Base-by-base conservation (phyloP, 1,140 invertebrate species). In the Acromyrmex echinatior region DNA sequence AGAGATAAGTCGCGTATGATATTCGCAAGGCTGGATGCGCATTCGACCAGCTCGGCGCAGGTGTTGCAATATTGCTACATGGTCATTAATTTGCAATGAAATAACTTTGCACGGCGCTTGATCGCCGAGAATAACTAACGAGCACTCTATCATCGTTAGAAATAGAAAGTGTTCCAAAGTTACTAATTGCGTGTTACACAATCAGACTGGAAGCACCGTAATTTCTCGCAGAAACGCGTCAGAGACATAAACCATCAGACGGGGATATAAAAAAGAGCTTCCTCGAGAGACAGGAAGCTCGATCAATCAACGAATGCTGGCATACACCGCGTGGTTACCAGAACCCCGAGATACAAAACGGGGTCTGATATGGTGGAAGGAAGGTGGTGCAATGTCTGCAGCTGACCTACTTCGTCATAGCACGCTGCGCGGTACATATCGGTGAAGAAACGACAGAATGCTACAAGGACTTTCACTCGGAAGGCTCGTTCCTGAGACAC, bases 361-460 rank as follows among this genome's bases (percentile, higher is more conserved):
- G 74, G 84, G 84, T 78, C 78, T 79, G 91, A 90, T 86, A 88
- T 66, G 71, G 68, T 86, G 78, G 81, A 78, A 86, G 79, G 68
- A 85, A 89, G 92, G 90, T 93, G 93, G 91, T 91, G 92, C 90
- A 93, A 94, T 87, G 89, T 88, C 88, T 91, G 89, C 88, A 89
- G 78, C 86, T 93, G 93, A 94, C 93, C 93, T 82, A 94, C 93
- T 91, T 88, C 35, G 84, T 62, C 78, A 35, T 58, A 86, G 90
- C 90, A 25, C 51, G 45, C 81, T n/a, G 84, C 74, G 70, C 88
- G 68, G 71, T 87, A 76, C 73, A 93, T 93, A 92, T 93, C 92
- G 92, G 88, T 92, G 92, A 95, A 93, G 92, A 94, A 94, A 94
- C 93, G 90, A 88, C 91, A 93, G 93, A 94, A 94, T 94, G 93